Evolutionary conservation across 2,797 vertebrate genomes (phyloP).

Genomic region (Esox lucius): DNA sequence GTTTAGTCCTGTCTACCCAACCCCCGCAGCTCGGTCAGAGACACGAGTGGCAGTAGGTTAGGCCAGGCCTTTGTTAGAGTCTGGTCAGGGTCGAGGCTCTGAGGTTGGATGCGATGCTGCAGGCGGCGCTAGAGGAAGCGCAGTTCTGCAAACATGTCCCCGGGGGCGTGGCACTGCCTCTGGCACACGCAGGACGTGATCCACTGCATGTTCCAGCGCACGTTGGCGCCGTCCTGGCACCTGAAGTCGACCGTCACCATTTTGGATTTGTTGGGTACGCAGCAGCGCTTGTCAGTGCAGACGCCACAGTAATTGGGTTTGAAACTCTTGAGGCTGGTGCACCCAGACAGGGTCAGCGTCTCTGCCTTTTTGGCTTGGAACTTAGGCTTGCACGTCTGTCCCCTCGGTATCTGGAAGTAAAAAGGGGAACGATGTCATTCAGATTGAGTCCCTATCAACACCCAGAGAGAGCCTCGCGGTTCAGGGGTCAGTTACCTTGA

Average conservation of each 20-base stretch:
- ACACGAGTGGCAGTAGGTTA: background rate
- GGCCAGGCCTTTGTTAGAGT: constrained; percentile 3
- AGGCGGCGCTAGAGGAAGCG: constrained; percentile 71
- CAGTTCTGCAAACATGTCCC: constrained; percentile 89
- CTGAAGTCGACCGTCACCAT: constrained; percentile 86
- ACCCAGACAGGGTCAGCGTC: constrained; percentile 87
- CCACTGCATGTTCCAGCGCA: constrained; percentile 95
- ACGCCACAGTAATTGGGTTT: constrained; percentile 87
- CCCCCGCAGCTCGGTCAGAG: background rate
- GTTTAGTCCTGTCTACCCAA: constrained; percentile 22
- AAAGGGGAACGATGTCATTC: background rate
- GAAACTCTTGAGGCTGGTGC: constrained; percentile 82
- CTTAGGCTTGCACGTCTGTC: constrained; percentile 85
- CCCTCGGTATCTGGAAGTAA: constrained; percentile 80
- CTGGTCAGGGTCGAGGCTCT: background rate
- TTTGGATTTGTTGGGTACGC: constrained; percentile 85
- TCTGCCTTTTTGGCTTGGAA: constrained; percentile 86
- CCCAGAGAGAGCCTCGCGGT: background rate
- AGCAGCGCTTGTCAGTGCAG: constrained; percentile 89
- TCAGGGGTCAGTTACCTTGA: constrained; percentile 77
- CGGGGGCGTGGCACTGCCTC: constrained; percentile 81
- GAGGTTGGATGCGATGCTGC: background rate
- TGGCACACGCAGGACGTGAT: constrained; percentile 93
- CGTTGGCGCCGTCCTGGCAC: constrained; percentile 79
- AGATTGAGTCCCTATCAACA: background rate